Conservation (phyloP, 2,797 vertebrate species). For the Otolemur crassicaudatus region DNA sequence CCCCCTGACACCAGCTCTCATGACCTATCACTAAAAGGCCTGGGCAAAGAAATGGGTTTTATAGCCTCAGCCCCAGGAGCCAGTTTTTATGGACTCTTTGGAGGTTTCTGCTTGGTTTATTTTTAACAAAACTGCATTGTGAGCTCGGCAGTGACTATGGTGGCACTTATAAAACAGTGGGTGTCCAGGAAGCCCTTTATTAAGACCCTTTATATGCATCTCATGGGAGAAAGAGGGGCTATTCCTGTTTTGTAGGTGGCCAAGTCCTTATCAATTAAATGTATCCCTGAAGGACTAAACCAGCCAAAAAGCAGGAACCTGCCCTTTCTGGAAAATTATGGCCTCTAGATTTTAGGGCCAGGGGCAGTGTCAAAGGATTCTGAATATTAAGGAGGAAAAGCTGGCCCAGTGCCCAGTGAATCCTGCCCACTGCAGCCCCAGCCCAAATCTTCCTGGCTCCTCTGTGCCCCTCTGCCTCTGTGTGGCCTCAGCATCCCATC, state of each 20-base stretch:
- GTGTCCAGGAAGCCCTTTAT: neutral
- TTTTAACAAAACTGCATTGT: constrained; percentile 24
- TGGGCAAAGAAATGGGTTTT: neutral
- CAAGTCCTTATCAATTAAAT: neutral
- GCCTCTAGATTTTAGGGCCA: neutral
- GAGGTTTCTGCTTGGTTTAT: constrained; percentile 17
- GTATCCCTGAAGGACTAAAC: neutral
- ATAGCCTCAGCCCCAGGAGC: neutral
- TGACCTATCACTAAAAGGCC: neutral
- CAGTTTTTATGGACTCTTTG: constrained; percentile 27
- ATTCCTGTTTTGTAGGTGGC: neutral
- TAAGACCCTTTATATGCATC: neutral
- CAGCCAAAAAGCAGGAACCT: neutral
- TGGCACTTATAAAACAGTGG: neutral
- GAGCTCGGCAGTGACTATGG: neutral
- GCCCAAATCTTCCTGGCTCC: neutral
- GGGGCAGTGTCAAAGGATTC: neutral
- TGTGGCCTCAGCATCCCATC: neutral
- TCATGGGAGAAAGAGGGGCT: neutral
- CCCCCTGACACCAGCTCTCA: neutral
- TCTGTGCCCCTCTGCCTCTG: neutral
- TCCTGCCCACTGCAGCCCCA: neutral
- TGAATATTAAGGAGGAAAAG: neutral
- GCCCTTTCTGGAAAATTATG: neutral
- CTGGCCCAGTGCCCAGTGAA: neutral